phyloP scores from a whole-genome alignment of 2,113 vertebrate genomes.

The Orycteropus afer region DNA sequence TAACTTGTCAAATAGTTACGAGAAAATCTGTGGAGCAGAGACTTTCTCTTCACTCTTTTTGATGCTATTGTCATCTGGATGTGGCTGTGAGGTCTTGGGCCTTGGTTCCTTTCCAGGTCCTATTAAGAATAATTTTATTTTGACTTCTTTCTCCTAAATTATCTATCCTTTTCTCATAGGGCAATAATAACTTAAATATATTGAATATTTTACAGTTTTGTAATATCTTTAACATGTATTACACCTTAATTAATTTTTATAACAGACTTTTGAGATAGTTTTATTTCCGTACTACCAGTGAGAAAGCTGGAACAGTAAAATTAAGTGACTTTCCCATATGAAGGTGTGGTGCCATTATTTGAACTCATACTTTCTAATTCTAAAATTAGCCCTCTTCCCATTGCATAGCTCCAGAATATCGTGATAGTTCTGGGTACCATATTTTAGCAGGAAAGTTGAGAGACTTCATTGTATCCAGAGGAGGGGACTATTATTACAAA shows the following conservation, averaged over 20 bases:
- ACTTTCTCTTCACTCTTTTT: not conserved
- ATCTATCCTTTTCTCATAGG: not conserved
- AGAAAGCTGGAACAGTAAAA: constrained; percentile 8
- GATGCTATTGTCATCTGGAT: not conserved
- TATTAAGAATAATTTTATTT: not conserved
- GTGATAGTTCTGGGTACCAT: not conserved
- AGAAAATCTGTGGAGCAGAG: not conserved
- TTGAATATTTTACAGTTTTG: not conserved
- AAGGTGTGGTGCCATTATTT: not conserved
- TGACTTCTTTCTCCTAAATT: not conserved
- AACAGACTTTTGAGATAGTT: not conserved
- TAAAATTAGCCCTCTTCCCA: not conserved
- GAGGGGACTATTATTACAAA: not conserved
- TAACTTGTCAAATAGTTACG: not conserved
- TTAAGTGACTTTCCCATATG: not conserved
- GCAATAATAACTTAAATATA: not conserved
- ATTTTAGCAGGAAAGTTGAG: not conserved
- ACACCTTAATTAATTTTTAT: constrained; percentile 41
- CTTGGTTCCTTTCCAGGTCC: not conserved
- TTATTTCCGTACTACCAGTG: constrained; percentile 7
- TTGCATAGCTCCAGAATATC: not conserved
- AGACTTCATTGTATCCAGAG: not conserved
- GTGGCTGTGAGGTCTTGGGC: not conserved
- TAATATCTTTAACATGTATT: not conserved
- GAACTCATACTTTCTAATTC: not conserved